Base-by-base conservation (phyloP, 2,797 vertebrate genomes). In the Hylomyscus alleni region DNA sequence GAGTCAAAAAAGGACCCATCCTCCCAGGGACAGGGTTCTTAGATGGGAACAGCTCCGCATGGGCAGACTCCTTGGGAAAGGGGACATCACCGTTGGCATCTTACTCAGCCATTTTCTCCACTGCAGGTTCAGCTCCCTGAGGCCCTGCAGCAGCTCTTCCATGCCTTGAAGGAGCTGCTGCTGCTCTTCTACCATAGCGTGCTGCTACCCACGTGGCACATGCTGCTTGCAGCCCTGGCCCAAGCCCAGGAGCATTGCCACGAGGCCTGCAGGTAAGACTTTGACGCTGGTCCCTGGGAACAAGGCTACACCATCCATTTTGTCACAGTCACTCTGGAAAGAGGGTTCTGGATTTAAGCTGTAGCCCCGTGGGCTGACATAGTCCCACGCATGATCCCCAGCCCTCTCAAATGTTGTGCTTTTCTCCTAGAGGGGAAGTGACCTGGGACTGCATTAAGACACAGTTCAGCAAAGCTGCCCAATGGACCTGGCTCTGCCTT, bases 251-350 rank as follows among this genome's bases (percentile, higher is more conserved):
- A 98, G 94, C 98, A 24, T 75, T 99, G 99, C 67, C 98, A 99
- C 19, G 98, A 99, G 29, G 99, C 99, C 34, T 99, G 99, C 99
- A 98, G 99, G 99, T 99, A 98, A 99, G 99, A 56, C 75, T 20
- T 37, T 20, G 97, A 76, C 19, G 31, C 60, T 2, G 26, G 7
- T 40, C 40, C 40, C 47, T 54, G 22, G 62, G 29, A 34, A 17
- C 34, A n/a, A 15, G 52, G 5, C 54, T 56, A 17, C 67, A 9
- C 60, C 31, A 12, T 47, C 77, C 11, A 20, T 31, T 80, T 0
- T 31, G 26, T 40, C 15, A 11, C 69, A n/a, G 72, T 19, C 52
- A 29, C 85, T 47, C 26, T n/a, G 31, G 82, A 31, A 4, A 40
- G n/a, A 3, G 1, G 82, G 20, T 34, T 40, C 14, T 65, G n/a